Evolutionary conservation across 2,888 invertebrate species (phyloP).

Genomic region (Troides oblongomaculatus): DNA sequence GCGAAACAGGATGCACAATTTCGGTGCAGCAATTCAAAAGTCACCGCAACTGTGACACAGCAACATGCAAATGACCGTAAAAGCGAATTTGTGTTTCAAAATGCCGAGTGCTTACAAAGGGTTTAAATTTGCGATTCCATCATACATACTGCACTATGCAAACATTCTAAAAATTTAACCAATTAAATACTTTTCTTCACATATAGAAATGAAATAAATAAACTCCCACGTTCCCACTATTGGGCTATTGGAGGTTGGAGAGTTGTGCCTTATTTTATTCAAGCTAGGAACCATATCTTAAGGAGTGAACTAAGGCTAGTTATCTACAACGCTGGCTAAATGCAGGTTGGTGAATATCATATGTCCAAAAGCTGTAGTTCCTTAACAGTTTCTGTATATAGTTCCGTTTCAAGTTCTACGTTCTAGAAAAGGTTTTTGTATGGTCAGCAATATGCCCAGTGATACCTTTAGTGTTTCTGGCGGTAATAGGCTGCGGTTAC

Average conservation of each 20-base stretch:
- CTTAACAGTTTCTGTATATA: too few species aligned
- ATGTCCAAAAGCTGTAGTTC: too few species aligned
- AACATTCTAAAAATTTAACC: constrained; percentile 63
- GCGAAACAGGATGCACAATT: constrained; percentile 39
- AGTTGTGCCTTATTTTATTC: too few species aligned
- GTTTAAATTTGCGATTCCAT: constrained; percentile 79
- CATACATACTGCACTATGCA: constrained; percentile 70
- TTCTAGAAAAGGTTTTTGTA: too few species aligned
- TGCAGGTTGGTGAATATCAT: too few species aligned
- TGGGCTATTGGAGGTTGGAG: not conserved
- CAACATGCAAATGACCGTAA: constrained; percentile 75
- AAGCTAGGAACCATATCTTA: too few species aligned
- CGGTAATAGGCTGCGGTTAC: too few species aligned
- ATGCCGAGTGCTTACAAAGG: constrained; percentile 76
- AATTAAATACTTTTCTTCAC: not conserved
- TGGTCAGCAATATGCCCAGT: too few species aligned
- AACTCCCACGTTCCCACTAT: not conserved
- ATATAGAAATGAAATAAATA: not conserved
- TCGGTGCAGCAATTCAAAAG: constrained; percentile 58
- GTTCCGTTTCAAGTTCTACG: too few species aligned
- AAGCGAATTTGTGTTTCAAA: constrained; percentile 77
- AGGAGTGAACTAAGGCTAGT: too few species aligned
- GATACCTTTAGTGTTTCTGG: too few species aligned
- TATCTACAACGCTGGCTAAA: too few species aligned
- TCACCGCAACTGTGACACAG: constrained; percentile 64